phyloP scores from a whole-genome alignment of 1,140 invertebrate species.

The Helicoverpa armigera region DNA sequence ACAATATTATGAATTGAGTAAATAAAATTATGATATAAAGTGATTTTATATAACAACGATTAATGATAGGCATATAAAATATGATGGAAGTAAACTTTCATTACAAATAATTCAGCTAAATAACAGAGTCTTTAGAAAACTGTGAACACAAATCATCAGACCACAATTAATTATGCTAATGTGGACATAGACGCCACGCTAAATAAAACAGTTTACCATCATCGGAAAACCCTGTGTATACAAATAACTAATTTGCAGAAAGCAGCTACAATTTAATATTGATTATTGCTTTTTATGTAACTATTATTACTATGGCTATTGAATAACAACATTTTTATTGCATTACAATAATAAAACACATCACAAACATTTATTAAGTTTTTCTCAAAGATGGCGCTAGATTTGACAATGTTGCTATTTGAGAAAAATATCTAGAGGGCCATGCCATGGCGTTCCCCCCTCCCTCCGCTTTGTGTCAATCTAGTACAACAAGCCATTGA shows the following conservation, averaged over 20 bases:
- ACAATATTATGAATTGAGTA: slow-evolving; percentile 41
- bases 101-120: slow-evolving; percentile 34
- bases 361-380: slow-evolving; percentile 62
- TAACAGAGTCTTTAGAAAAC: slow-evolving; percentile 30
- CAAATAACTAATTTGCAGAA: slow-evolving; percentile 2
- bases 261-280: neutral
- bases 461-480: neutral
- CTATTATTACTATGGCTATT: slow-evolving; percentile 27
- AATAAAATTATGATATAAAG: slow-evolving; percentile 53
- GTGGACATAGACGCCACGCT: neutral
- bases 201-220: slow-evolving; percentile 13
- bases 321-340: slow-evolving; percentile 34
- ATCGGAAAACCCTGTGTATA: neutral
- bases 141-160: slow-evolving; percentile 43
- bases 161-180: slow-evolving; percentile 22
- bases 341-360: slow-evolving; percentile 47
- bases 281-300: slow-evolving; percentile 34
- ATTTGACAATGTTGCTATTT: slow-evolving; percentile 3
- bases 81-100: slow-evolving; percentile 23
- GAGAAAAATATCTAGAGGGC: neutral
- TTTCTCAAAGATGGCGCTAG: neutral
- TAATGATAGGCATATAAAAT: slow-evolving; percentile 37
- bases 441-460: neutral
- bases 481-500: too few species aligned
- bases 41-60: slow-evolving; percentile 62